Base-by-base conservation (phyloP, 2,888 invertebrate species). In the Agapostemon virescens region DNA sequence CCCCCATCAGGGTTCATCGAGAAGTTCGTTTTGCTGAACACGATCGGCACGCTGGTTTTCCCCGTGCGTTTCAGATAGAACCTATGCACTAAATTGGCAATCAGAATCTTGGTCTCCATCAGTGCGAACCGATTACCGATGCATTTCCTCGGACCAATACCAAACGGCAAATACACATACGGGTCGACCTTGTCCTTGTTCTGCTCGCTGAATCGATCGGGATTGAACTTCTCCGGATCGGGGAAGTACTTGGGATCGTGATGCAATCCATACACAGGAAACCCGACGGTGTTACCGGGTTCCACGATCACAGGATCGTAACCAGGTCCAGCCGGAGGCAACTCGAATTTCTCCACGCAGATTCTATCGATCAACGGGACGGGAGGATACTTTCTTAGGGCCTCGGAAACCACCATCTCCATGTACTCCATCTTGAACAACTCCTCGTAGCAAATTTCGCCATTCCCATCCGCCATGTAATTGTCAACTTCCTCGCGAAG, bases 341-440 rank as follows among this genome's bases (percentile, higher is more conserved):
- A 84, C 26, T 93, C 92, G 79, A 93, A 94, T 0, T 91, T 86
- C 78, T 94, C 94, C 0, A 91, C 92, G 80, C 94, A 95, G 3
- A 92, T 81, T 77, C 95, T 91, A 85, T 95, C 95, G 84, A 93
- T 86, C 0, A 93, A 79, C 0, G 93, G 81, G 0, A 93, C 92
- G 5, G 93, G 93, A 0, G 94, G 92, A 93, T 94, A 94, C 84
- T 93, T 93, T 70, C 95, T 92, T 20, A 94, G 86, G 0, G 93
- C 93, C 90, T 95, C 95, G 93, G 84, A 78, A 33, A 89, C 78
- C 0, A 91, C 88, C 86, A 89, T 89, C 1, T 91, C 90, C 80
- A 91, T 75, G 69, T 90, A 92, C 40, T 85, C 85, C 88, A 91
- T 87, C 13, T 76, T 82, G 1, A 73, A 71, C 30, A 91, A 55